Base-by-base conservation (phyloP, 2,797 vertebrate species). In the Sebastes baramenuke region DNA sequence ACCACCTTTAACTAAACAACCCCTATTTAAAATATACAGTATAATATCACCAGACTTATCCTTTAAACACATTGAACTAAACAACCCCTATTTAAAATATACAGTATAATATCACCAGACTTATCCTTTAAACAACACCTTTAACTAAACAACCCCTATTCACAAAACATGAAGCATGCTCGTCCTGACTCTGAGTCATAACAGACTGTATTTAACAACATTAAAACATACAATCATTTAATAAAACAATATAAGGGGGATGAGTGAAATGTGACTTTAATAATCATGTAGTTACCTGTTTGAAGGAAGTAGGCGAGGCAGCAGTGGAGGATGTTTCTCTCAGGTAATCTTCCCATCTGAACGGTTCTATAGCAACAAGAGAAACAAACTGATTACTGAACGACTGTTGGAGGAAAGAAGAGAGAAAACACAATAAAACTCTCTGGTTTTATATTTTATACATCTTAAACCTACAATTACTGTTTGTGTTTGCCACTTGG, bases 271-370 rank as follows among this genome's bases (percentile, higher is more conserved):
- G 0, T 4, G 12, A 46, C 13, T 4, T 20, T 49, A 49, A 70
- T 55, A n/a, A 60, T n/a, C 10, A 72, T 8, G 6, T 97, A 29
- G 22, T 42, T 60, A 99, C 98, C 97, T 99, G 98, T 97, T 96
- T 97, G 92, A 99, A 99, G 93, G 94, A 98, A 58, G 95, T 95
- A 1, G 97, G 93, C 38, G 98, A 97, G 4, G 98, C 98, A 86
- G 97, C 95, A 75, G 89, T 34, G 27, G 97, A 97, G 59, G 96
- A 97, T 3, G 97, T 98, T 88, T 98, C 95, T 93, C 97, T 96
- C 94, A 99, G 95, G 87, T 99, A 99, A n/a, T 95, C 94, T 75
- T 98, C 97, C 98, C 98, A 99, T 38, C 95, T 96, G 94, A 99
- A 99, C 0, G 95, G 90, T 78, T 97, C 98, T 99, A 93, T 98